Evolutionary conservation across 1,140 invertebrate genomes (phyloP).

Genomic region (Asobara japonica): DNA sequence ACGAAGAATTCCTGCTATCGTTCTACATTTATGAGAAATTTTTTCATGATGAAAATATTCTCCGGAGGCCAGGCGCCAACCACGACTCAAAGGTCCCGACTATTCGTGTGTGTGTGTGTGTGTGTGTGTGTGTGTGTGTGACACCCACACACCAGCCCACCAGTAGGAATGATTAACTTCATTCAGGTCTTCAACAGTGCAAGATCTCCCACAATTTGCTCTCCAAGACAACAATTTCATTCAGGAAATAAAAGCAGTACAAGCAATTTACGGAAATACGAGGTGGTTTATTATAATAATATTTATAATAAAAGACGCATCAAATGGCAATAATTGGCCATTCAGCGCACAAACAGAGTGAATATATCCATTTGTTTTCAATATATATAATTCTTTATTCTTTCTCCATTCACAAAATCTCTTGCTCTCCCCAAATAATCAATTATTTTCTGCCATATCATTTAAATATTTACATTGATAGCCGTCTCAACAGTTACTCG

Average conservation of each 20-base stretch:
- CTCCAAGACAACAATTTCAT: no score
- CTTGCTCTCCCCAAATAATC: conserved; percentile 3
- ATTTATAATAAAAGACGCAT: conserved; percentile 64
- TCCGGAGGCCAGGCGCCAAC: no score
- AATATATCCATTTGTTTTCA: conserved; percentile 25
- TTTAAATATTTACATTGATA: conserved; percentile 59
- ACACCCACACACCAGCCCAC: no score
- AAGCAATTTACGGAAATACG: conserved; percentile 61
- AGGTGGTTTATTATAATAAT: conserved; percentile 67
- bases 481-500: conserved; percentile 55
- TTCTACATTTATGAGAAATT: no score
- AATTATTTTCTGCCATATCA: background rate
- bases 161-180: no score
- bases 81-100: no score
- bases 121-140: no score
- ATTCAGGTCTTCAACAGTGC: no score
- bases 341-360: background rate
- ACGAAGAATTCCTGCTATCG: no score
- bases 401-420: conserved; percentile 25
- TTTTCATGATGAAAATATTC: no score
- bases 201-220: no score
- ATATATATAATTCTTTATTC: conserved; percentile 45
- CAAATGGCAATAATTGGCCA: conserved; percentile 35
- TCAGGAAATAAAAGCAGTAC: background rate
- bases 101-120: no score